phyloP scores from a whole-genome alignment of 1,140 invertebrate genomes.

The Drosophila kikkawai region DNA sequence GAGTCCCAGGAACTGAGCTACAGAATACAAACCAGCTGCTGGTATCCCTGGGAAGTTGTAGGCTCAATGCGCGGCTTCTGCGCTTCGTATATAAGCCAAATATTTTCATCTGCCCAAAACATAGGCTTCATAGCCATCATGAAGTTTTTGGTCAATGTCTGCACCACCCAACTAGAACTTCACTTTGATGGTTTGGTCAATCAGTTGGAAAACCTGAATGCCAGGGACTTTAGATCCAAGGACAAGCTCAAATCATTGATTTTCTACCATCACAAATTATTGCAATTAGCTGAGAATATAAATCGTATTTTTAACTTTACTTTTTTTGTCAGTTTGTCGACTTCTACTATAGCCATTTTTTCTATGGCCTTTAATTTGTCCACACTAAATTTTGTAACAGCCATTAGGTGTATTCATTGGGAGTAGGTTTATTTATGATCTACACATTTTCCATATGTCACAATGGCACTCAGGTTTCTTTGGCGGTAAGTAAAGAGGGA shows the following conservation, averaged over 20 bases:
- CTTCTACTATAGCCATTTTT: neutral
- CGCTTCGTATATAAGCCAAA: neutral
- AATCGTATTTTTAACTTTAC: conserved; percentile 8
- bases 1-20: conserved; percentile 4
- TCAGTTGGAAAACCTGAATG: neutral
- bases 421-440: conserved; percentile 5
- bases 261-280: neutral
- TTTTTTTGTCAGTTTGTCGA: conserved; percentile 1
- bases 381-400: neutral
- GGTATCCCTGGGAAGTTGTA: conserved; percentile 5
- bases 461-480: conserved; percentile 3
- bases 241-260: neutral
- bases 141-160: neutral
- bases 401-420: conserved; percentile 7
- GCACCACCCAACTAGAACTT: conserved; percentile 8
- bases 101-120: neutral
- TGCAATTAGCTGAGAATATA: neutral
- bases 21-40: neutral
- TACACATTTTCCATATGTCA: conserved; percentile 19
- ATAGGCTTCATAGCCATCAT: too few relatives aligned
- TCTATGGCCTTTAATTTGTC: conserved; percentile 3
- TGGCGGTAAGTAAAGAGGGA: neutral
- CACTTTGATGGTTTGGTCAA: conserved; percentile 4
- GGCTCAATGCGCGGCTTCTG: conserved; percentile 7
- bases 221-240: neutral